Conservation (phyloP, 2,113 vertebrate species). For the Colistium nudipinnis region DNA sequence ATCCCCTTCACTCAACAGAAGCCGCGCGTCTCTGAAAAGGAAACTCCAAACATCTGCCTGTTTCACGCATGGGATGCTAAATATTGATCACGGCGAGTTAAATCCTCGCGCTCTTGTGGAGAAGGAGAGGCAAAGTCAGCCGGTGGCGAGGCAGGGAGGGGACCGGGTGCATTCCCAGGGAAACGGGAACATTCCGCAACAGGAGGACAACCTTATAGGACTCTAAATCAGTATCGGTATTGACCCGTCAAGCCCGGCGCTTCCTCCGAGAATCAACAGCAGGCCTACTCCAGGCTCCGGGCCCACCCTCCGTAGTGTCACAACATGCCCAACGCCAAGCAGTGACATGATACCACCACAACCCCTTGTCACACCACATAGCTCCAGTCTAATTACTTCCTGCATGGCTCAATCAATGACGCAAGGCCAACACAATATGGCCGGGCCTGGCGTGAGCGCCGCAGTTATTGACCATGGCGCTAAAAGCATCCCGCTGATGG, state of each 20-base stretch:
- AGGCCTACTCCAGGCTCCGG: constrained; percentile 40
- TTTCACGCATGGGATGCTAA: constrained; percentile 96
- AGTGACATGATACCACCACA: constrained; percentile 71
- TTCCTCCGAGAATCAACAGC: constrained; percentile 61
- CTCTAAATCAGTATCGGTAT: constrained; percentile 66
- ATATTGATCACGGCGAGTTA: constrained; percentile 92
- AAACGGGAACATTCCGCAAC: constrained; percentile 75
- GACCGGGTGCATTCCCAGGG: constrained; percentile 74
- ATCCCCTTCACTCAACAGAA: constrained; percentile 89
- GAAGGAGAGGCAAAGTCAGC: constrained; percentile 59
- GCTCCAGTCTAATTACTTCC: constrained; percentile 77
- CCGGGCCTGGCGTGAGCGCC: constrained; percentile 57
- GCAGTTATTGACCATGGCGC: constrained; percentile 71
- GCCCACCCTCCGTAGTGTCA: constrained; percentile 44
- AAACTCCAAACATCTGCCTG: constrained; percentile 96
- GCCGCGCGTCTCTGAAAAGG: constrained; percentile 83
- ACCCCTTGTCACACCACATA: constrained; percentile 61
- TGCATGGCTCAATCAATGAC: constrained; percentile 78
- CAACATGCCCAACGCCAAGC: constrained; percentile 62
- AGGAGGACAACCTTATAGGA: constrained; percentile 68
- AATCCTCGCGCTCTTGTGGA: constrained; percentile 82
- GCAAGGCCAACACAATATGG: constrained; percentile 73
- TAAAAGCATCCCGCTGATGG: constrained; percentile 66
- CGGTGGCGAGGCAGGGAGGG: constrained; percentile 50
- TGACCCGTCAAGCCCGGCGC: constrained; percentile 63